Evolutionary conservation across 2,888 invertebrate species (phyloP).

Genomic region (Philopedon plagiatum): DNA sequence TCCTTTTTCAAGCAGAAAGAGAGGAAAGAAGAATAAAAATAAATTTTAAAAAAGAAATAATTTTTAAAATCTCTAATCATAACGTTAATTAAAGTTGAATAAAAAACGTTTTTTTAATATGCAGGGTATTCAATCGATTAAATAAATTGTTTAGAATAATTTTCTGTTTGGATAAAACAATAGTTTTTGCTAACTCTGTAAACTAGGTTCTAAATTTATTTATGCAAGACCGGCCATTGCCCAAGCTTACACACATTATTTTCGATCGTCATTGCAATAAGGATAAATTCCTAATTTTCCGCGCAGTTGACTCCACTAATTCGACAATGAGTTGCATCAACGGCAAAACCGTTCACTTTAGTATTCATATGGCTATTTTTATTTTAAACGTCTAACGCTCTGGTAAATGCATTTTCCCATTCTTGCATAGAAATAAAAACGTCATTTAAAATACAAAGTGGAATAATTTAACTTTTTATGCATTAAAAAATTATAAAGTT

Average conservation of each 20-base stretch:
- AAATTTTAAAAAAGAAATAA: too few species aligned
- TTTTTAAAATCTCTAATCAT: too few species aligned
- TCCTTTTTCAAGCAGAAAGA: too few species aligned
- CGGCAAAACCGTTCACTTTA: constrained; percentile 30
- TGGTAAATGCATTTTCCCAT: background rate
- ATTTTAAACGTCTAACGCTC: constrained; percentile 6
- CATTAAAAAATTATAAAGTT: too few species aligned
- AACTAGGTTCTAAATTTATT: background rate
- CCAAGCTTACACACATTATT: constrained; percentile 22
- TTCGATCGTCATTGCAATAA: constrained; percentile 39
- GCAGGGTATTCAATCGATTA: too few species aligned
- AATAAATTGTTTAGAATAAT: too few species aligned
- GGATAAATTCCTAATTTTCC: constrained; percentile 53
- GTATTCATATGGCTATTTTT: constrained; percentile 7
- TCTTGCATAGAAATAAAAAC: background rate
- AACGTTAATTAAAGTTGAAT: too few species aligned
- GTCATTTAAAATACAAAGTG: too few species aligned
- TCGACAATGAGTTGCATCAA: constrained; percentile 50
- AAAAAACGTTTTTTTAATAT: too few species aligned
- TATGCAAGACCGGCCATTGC: constrained; percentile 26
- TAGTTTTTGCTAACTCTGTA: background rate
- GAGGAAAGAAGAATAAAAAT: too few species aligned
- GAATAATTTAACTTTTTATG: too few species aligned
- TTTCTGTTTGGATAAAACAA: too few species aligned
- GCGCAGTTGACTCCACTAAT: constrained; percentile 52